These are phyloP conservation scores for Barbus barbus DNA, from an alignment of 2,113 vertebrate species.

Conservation along the genomic window DNA sequence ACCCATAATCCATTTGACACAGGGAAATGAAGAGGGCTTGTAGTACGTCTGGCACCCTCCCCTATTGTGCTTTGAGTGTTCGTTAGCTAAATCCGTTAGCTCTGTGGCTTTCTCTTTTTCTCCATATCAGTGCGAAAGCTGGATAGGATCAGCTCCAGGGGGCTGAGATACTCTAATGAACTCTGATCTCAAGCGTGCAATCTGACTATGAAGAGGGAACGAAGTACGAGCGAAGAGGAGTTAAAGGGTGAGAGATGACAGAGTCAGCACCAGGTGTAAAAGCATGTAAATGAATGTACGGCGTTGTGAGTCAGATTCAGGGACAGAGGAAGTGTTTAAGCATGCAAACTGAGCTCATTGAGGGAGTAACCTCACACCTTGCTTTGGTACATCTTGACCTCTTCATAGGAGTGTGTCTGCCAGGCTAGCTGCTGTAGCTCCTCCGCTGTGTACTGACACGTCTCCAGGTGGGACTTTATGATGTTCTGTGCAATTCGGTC, in stretches of 20 bases:
- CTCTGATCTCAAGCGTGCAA: conserved; percentile 37
- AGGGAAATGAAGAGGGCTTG: conserved; percentile 46
- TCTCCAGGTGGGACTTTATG: conserved; percentile 98
- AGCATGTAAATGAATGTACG: conserved; percentile 15
- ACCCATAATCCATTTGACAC: conserved; percentile 58
- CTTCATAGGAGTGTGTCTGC: conserved; percentile 98
- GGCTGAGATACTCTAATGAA: conserved; percentile 42
- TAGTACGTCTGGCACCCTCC: conserved; percentile 28
- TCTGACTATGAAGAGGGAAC: conserved; percentile 4
- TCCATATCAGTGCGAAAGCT: conserved; percentile 26
- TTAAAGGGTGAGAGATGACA: neutral
- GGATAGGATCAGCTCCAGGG: conserved; percentile 40
- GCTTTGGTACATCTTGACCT: conserved; percentile 98
- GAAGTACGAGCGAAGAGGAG: neutral
- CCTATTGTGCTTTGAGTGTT: conserved; percentile 37
- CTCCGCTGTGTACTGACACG: conserved; percentile 96
- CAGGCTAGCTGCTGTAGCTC: conserved; percentile 97
- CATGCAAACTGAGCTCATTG: neutral
- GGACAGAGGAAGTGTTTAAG: neutral
- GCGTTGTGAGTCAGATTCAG: neutral
- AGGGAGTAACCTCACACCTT: conserved; percentile 80
- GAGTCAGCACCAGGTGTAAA: conserved; percentile 11
- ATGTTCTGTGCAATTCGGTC: conserved; percentile 99
- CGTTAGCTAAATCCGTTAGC: conserved; percentile 21
- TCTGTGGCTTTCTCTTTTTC: conserved; percentile 28